These are phyloP conservation scores for Taeniopygia guttata DNA, from an alignment of 2,797 vertebrate genomes.

Conservation along the genomic window DNA sequence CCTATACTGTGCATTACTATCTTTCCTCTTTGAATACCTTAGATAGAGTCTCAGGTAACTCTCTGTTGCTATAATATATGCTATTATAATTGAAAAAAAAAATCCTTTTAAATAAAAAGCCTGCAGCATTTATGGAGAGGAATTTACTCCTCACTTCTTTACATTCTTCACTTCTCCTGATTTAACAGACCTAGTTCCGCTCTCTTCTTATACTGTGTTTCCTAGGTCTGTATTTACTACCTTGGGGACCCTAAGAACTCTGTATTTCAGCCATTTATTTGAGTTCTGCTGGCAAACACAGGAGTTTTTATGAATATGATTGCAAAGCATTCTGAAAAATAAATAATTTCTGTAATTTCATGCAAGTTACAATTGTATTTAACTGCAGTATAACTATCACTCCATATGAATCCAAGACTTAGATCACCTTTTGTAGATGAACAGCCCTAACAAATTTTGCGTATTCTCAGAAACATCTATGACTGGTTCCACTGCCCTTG, in stretches of 20 bases:
- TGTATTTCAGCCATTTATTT: not conserved
- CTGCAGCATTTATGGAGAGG: not conserved
- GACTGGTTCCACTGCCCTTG: not conserved
- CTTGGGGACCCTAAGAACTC: not conserved
- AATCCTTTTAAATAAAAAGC: not conserved
- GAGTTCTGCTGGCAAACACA: not conserved
- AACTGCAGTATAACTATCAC: not conserved
- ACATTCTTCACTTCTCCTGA: not conserved
- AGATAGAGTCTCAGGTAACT: not conserved
- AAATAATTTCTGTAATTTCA: not conserved
- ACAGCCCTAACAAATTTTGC: not conserved
- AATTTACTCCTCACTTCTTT: not conserved
- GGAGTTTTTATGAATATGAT: not conserved
- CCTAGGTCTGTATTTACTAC: not conserved
- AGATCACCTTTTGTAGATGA: not conserved
- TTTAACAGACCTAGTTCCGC: not conserved
- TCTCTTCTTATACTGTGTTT: not conserved
- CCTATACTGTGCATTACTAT: not conserved
- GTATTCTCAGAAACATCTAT: not conserved
- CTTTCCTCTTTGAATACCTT: not conserved
- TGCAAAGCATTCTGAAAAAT: not conserved
- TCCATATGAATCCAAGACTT: not conserved
- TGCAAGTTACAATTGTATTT: not conserved
- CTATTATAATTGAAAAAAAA: slow-evolving; percentile 5
- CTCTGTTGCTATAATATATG: not conserved